Percentiles rank a stretch among this genome's conserved stretches.
phyloP scores from a whole-genome alignment of 1,140 invertebrate species.

The Riptortus pedestris region DNA sequence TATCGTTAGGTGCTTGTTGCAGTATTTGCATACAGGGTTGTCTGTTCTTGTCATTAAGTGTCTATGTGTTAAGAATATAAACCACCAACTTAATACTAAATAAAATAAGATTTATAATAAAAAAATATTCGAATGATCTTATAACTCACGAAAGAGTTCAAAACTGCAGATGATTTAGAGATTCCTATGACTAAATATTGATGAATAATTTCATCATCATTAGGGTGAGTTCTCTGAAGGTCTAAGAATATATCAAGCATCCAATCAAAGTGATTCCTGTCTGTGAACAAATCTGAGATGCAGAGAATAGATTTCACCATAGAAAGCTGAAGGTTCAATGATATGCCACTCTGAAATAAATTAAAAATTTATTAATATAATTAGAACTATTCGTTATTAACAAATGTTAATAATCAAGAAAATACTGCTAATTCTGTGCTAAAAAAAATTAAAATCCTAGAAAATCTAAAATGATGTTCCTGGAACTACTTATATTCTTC shows the following conservation, averaged over 20 bases:
- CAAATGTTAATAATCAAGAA: too few species aligned
- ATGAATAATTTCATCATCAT: constrained; percentile 59
- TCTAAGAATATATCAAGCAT: constrained; percentile 57
- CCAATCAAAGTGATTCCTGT: constrained; percentile 58
- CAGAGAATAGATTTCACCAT: constrained; percentile 50
- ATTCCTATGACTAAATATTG: constrained; percentile 57
- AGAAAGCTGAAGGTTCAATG: constrained; percentile 39
- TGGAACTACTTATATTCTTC: too few species aligned
- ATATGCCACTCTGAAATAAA: constrained; percentile 29
- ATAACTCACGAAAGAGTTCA: constrained; percentile 44
- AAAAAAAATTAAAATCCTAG: too few species aligned
- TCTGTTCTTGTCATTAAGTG: too few species aligned
- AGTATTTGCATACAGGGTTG: too few species aligned
- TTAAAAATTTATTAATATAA: neutral
- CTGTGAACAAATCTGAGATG: constrained; percentile 61
- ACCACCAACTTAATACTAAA: too few species aligned
- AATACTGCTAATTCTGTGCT: too few species aligned
- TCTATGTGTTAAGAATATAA: too few species aligned
- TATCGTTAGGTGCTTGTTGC: too few species aligned
- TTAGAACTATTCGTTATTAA: neutral
- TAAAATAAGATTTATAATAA: too few species aligned
- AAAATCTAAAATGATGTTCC: too few species aligned
- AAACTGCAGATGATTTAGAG: constrained; percentile 56
- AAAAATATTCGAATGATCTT: too few species aligned
- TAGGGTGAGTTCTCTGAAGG: constrained; percentile 48